Conservation (phyloP, 1,140 invertebrate species). For the Holcopasites calliopsidis region DNA sequence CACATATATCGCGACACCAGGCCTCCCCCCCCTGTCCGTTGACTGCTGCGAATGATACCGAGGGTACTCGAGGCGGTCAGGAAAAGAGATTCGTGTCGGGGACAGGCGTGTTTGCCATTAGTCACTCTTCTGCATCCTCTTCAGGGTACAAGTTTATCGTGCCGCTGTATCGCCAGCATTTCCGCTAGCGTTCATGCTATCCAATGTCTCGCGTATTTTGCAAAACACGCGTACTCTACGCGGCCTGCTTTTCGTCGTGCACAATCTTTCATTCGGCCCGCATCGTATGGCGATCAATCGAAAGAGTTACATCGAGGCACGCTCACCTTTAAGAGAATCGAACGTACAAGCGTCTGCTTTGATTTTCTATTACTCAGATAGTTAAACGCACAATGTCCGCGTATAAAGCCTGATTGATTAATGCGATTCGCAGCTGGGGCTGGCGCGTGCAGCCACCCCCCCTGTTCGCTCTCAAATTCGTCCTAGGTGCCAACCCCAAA, state of each 20-base stretch:
- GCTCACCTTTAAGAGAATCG: neutral
- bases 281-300: too few relatives aligned
- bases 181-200: neutral
- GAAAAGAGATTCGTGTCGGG: constrained; percentile 69
- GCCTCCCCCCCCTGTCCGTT: constrained; percentile 57
- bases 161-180: neutral
- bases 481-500: constrained; percentile 71
- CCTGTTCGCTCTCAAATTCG: constrained; percentile 63
- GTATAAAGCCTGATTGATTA: constrained; percentile 71
- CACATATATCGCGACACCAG: constrained; percentile 69
- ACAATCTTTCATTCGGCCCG: too few relatives aligned
- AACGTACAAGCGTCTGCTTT: neutral
- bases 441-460: constrained; percentile 67
- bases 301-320: too few relatives aligned
- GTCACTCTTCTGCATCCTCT: constrained; percentile 67
- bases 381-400: constrained; percentile 28
- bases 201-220: neutral
- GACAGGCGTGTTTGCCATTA: constrained; percentile 73
- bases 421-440: constrained; percentile 76
- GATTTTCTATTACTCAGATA: constrained; percentile 27
- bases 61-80: constrained; percentile 67
- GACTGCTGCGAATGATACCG: constrained; percentile 66
- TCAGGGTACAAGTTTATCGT: constrained; percentile 28
- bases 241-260: too few relatives aligned
- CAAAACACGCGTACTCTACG: too few relatives aligned